These are phyloP conservation scores for Carpatolechia fugitivella DNA, from an alignment of 2,888 invertebrate genomes.

Conservation along the genomic window DNA sequence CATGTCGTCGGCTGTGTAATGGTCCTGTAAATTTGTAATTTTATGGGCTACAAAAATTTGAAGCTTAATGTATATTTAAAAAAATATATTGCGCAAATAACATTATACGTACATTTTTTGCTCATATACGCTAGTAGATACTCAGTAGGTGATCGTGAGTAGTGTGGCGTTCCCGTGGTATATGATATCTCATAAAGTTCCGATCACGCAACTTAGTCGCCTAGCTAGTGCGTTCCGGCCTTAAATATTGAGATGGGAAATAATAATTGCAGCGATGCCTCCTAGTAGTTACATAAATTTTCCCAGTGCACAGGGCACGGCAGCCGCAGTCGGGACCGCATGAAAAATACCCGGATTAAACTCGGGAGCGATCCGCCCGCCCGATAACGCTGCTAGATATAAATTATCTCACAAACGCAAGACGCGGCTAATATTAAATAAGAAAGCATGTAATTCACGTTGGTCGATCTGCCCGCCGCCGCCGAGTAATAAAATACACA, in stretches of 20 bases:
- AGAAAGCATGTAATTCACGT: conserved; percentile 77
- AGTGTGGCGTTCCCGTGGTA: conserved; percentile 11
- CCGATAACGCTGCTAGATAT: conserved; percentile 71
- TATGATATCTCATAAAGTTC: conserved; percentile 20
- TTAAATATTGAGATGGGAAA: conserved; percentile 39
- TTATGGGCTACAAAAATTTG: conserved; percentile 45
- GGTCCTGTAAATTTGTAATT: conserved; percentile 54
- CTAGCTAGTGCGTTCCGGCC: conserved; percentile 20
- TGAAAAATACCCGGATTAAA: conserved; percentile 78
- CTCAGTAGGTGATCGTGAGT: conserved; percentile 10
- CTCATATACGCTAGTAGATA: neutral
- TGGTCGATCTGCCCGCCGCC: conserved; percentile 55
- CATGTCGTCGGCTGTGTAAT: conserved; percentile 46
- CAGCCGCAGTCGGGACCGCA: conserved; percentile 48
- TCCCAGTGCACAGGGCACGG: conserved; percentile 43
- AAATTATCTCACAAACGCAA: conserved; percentile 75
- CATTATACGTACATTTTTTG: conserved; percentile 3
- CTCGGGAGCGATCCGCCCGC: conserved; percentile 67
- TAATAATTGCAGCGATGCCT: conserved; percentile 65
- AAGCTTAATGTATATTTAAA: conserved; percentile 34
- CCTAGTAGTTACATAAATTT: conserved; percentile 65
- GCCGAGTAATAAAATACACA: conserved; percentile 69
- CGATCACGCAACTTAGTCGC: conserved; percentile 19
- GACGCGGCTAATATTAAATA: conserved; percentile 77
- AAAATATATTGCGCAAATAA: conserved; percentile 19